These are phyloP conservation scores for Papilio xuthus DNA, from an alignment of 1,140 invertebrate genomes.

Conservation along the genomic window DNA sequence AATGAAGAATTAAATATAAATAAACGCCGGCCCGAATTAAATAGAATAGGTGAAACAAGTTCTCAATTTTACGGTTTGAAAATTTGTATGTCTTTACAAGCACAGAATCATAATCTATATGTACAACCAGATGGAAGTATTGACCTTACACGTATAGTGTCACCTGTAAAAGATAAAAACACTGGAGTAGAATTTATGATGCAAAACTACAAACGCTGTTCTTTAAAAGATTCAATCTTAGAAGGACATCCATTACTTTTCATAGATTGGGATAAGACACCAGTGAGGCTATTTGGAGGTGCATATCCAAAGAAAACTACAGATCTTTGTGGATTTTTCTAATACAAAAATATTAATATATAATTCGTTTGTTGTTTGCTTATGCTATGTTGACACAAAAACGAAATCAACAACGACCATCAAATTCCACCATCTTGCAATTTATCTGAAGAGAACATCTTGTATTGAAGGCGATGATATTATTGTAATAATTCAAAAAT, in stretches of 20 bases:
- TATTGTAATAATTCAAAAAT: not conserved
- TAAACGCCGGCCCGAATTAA: slow-evolving; percentile 71
- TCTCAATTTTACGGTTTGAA: slow-evolving; percentile 62
- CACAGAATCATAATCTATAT: slow-evolving; percentile 59
- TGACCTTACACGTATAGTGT: slow-evolving; percentile 61
- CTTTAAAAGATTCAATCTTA: slow-evolving; percentile 55
- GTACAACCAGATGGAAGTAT: slow-evolving; percentile 68
- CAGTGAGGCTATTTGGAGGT: slow-evolving; percentile 82
- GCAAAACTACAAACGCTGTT: slow-evolving; percentile 72
- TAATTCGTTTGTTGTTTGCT: not conserved
- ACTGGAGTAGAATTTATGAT: slow-evolving; percentile 64
- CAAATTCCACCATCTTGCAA: not conserved
- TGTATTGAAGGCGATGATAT: not conserved
- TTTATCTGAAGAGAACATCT: too few relatives aligned
- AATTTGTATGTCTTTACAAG: slow-evolving; percentile 63
- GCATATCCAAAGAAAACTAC: slow-evolving; percentile 79
- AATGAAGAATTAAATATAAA: slow-evolving; percentile 62
- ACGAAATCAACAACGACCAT: not conserved
- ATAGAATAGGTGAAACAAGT: slow-evolving; percentile 53
- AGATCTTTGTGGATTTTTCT: slow-evolving; percentile 81
- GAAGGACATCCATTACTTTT: slow-evolving; percentile 61
- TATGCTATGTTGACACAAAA: not conserved
- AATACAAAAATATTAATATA: slow-evolving; percentile 33
- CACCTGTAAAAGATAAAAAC: slow-evolving; percentile 64
- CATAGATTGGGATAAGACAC: slow-evolving; percentile 83